Base-by-base conservation (phyloP, 2,888 invertebrate species). In the Drosophila longiperda region DNA sequence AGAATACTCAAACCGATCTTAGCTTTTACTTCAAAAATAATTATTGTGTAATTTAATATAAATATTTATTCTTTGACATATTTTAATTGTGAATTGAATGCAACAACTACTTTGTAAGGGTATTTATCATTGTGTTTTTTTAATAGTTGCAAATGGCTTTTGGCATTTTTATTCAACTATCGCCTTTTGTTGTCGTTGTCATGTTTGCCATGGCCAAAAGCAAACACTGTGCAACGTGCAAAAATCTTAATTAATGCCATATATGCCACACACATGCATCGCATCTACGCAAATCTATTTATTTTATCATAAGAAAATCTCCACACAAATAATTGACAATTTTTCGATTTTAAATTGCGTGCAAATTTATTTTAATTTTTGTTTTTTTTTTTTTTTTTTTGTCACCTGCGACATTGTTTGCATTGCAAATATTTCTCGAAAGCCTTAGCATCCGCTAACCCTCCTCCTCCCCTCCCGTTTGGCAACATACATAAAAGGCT, bases 331-430 rank as follows among this genome's bases (percentile, higher is more conserved):
- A 89, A 89, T 87, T 86, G 80, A 69, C 83, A 87, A 82, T 80
- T 87, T 87, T 62, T 75, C 75, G 74, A 75, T 82, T 89, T 82
- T 53, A 73, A 87, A 89, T 87, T 87, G 83, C 78, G 89, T 87
- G 85, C 77, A 89, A 89, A 87, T 87, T 89, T 89, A 89, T 89
- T 89, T 85, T 58, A 82, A 89, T 84, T 83, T 69, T 5, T 17
- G 17, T 38, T 17, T 33, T 73, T 72, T 50, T 63, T 54, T 1
- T 52, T 29, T 38, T 33, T 53, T 42, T 64, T 69, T 65, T 79
- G 65, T 62, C 82, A 83, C 82, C 88, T 84, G 86, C 71, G 81
- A 64, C 71, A 66, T 52, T 62, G 78, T 83, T 86, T 80, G 82
- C 80, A 82, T 73, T 86, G 83, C 83, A 84, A 85, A 84, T 85